Base-by-base conservation (phyloP, 2,797 vertebrate species). In the Brotula barbata region DNA sequence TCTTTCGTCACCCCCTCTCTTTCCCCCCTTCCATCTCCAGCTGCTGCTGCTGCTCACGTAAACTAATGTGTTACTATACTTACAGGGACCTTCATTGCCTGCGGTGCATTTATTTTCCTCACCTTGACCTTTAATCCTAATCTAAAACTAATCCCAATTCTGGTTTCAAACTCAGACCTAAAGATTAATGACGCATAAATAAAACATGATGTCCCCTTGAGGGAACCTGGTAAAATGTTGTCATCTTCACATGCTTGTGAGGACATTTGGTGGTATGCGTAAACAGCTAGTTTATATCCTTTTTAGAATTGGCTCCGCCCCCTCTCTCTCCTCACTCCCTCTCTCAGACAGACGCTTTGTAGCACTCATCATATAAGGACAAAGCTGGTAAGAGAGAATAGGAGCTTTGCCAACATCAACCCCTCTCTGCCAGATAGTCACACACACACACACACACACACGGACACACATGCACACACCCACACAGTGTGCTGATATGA, bases 341-440 rank as follows among this genome's bases (percentile, higher is more conserved):
- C 19, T 15, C 23, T 39, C 5, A 12, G 74, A 69, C 58, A 53
- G 49, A 17, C 41, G 53, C 73, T 73, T 42, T 53, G 65, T 25
- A 19, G 3, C 0, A 58, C 62, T 68, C 68, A 55, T 82, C 84
- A 73, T 84, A 84, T 84, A 86, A 87, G 77, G 85, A 64, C 72
- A 71, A 64, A 80, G 56, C 64, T 68, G 76, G 64, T 63, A 53
- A 53, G 51, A 40, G 52, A 37, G 63, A 76, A 40, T n/a, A 55
- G 80, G 80, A 53, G n/a, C 63, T n/a, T 56, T 53, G 84, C 81
- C 82, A 85, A 73, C 58, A 54, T 67, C 70, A 33, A 48, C 59
- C 56, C 17, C 53, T 47, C 69, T 16, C 68, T 73, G 72, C 68
- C 74, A 83, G 73, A 82, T 59, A 36, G 71, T 59, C 40, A 13